phyloP scores from a whole-genome alignment of 2,113 vertebrate species.

The Periophthalmus modestus region DNA sequence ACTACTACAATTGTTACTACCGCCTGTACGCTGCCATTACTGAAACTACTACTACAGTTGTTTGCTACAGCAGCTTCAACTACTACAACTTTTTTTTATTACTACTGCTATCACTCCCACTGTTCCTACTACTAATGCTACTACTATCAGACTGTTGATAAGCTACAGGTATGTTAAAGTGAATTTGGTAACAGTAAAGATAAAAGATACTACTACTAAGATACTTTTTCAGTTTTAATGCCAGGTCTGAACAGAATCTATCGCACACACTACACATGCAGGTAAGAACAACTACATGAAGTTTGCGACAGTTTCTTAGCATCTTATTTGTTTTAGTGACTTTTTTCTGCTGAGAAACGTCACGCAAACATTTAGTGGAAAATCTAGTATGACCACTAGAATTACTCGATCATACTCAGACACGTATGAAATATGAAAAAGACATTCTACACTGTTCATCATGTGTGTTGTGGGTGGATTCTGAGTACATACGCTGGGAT shows the following conservation, averaged over 20 bases:
- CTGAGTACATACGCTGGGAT: constrained; percentile 91
- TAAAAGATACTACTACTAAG: neutral
- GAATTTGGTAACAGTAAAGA: neutral
- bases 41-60: neutral
- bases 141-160: too few species aligned
- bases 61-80: neutral
- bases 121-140: too few species aligned
- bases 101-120: neutral
- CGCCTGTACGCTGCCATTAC: too few species aligned
- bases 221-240: neutral
- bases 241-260: neutral
- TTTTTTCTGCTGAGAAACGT: constrained; percentile 5
- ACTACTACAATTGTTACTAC: too few species aligned
- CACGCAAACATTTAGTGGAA: constrained; percentile 21
- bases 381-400: constrained; percentile 36
- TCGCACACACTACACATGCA: constrained; percentile 10
- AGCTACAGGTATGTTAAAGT: too few species aligned
- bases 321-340: neutral
- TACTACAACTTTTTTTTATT: too few species aligned
- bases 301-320: constrained; percentile 31
- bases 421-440: neutral
- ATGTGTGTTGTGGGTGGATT: neutral
- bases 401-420: constrained; percentile 26
- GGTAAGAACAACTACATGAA: constrained; percentile 20
- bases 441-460: neutral